phyloP scores from a whole-genome alignment of 92 coral and sea anemone genomes.

The Meandrina meandrites region DNA sequence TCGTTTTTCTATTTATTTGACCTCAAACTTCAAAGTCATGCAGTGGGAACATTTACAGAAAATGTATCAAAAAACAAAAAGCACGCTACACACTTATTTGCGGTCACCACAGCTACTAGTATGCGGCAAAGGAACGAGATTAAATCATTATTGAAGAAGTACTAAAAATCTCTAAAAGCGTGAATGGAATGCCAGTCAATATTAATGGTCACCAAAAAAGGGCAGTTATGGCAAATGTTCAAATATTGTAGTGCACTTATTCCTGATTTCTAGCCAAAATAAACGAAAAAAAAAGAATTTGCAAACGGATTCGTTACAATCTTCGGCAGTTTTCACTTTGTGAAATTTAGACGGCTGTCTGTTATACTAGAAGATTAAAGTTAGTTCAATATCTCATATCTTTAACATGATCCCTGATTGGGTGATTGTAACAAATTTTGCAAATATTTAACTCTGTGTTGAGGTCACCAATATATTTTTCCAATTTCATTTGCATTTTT shows the following conservation, averaged over 20 bases:
- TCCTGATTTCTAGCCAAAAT: background rate
- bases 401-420: background rate
- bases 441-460: slow-evolving; percentile 13
- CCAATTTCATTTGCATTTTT: background rate
- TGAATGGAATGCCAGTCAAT: slow-evolving; percentile 23
- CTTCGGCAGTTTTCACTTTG: background rate
- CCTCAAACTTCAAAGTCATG: no score
- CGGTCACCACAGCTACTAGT: background rate
- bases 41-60: background rate
- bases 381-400: background rate
- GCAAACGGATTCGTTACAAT: background rate
- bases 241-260: slow-evolving; percentile 8
- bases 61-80: background rate
- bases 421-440: slow-evolving; percentile 19
- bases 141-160: background rate
- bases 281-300: background rate
- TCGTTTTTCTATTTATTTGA: background rate
- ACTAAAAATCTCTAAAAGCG: background rate
- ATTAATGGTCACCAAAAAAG: background rate
- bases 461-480: slow-evolving; percentile 15
- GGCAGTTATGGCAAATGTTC: slow-evolving; percentile 1
- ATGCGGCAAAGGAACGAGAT: background rate
- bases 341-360: background rate
- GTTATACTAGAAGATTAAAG: slow-evolving; percentile 4
- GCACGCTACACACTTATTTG: background rate